Base-by-base conservation (phyloP, 2,113 vertebrate species). In the Sinocyclocheilus anshuiensis region DNA sequence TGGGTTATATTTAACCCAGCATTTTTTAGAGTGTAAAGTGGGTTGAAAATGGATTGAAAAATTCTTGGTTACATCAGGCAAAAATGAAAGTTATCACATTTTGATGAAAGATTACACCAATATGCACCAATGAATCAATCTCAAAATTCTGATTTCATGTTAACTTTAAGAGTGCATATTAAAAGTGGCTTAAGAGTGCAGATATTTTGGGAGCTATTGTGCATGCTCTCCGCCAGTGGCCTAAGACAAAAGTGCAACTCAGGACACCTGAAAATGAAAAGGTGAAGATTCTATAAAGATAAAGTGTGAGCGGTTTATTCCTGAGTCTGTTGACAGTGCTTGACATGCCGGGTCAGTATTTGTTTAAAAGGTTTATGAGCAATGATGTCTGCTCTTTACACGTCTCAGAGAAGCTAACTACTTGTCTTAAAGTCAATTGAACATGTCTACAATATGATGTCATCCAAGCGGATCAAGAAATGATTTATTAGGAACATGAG, bases 341-440 rank as follows among this genome's bases (percentile, higher is more conserved):
- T 75, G 39, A 10, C 39, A 75, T 75, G 39, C 6, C 26, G 42
- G 75, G 78, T 79, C 72, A 81, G 84, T 79, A 85, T 89, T 91
- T 86, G 36, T 77, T 50, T 83, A 85, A 86, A 81, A 86, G 74
- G 80, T 79, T 89, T 84, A 81, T 65, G 59, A 75, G 77, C 81
- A 57, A 59, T 42, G 36, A 55, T 79, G 75, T 75, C 20, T 20
- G 16, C 36, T 84, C 11, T 81, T 48, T 61, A 80, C 61, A 81
- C 84, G 80, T 87, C 20, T 77, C 29, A 33, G 59, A 81, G 59
- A 82, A n/a, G 45, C 72, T 53, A n/a, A 83, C 74, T 39, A 48
- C 83, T 57, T 13, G 18, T 76, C 29, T 61, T 61, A 36, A 83
- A 20, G 50, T 65, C 76, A 53, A 39, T 71, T 45, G 59, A 59